Base-by-base conservation (phyloP, 2,888 invertebrate species). In the Glyphotaelius pellucidus region DNA sequence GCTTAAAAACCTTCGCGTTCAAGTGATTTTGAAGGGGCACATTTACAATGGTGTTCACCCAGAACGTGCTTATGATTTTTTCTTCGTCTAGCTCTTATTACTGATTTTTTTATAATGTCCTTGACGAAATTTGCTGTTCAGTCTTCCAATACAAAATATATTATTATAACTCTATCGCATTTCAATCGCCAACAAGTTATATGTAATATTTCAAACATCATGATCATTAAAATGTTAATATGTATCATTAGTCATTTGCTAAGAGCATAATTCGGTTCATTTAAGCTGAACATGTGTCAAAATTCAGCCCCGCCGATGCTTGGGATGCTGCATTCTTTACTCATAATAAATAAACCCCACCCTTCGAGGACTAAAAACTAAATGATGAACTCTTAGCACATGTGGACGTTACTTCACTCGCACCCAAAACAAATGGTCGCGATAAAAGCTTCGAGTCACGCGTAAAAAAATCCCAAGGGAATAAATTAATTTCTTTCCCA, bases 401-500 rank as follows among this genome's bases (percentile, higher is more conserved):
- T 67, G 52, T 67, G 52, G 52, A 67, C 52, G 52, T 19, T 5
- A 67, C 19, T 67, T 67, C 25, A 19, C 52, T 67, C 52, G 52
- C 52, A 67, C 52, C 52, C 52, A 67, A 67, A 67, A 67, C 80
- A 83, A 83, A 83, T 67, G 52, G 52, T 67, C 31, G 85, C 88
- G 87, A 88, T 91, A 89, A 89, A 91, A 89, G n/a, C 83, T 80
- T 84, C 38, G 52, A 91, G 89, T 83, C 91, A 84, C 38, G 89
- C 81, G 84, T 80, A 91, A 91, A 91, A 67, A 67, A 91, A 83
- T 79, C 15, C 67, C 88, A 19, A 92, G 30, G 79, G 90, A 91
- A 90, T 92, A 93, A 93, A 93, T 93, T 93, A 93, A 93, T 92
- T 93, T 86, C 92, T 92, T 93, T 93, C 93, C 93, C 93, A 93